Evolutionary conservation across 2,888 invertebrate genomes (phyloP).

Genomic region (Nezara viridula): DNA sequence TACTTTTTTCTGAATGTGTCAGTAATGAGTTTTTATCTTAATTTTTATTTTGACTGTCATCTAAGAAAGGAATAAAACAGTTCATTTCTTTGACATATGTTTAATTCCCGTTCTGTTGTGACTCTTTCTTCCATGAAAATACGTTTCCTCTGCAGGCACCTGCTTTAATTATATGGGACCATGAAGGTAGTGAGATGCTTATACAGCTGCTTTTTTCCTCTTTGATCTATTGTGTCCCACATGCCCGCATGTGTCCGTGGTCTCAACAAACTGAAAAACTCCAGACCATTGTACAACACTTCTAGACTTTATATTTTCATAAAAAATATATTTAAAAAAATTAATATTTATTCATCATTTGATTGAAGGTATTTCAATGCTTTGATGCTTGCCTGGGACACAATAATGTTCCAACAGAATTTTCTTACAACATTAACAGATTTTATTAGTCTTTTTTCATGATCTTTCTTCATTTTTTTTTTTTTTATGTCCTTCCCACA

Average conservation of each 20-base stretch:
- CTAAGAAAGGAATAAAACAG: not conserved
- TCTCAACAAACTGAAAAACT: not conserved
- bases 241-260: not conserved
- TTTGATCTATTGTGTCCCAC: not conserved
- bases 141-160: not conserved
- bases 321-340: no score
- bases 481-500: no score
- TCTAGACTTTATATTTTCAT: not conserved
- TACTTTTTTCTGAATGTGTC: no score
- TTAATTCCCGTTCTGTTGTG: not conserved
- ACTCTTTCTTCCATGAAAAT: not conserved
- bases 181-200: not conserved
- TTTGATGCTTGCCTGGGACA: no score
- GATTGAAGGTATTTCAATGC: no score
- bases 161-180: not conserved
- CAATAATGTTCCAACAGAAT: no score
- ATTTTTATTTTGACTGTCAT: no score
- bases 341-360: no score
- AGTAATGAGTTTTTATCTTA: no score
- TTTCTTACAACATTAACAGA: no score
- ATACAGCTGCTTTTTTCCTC: not conserved
- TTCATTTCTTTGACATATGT: not conserved
- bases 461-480: no score
- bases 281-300: not conserved
- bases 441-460: no score